Evolutionary conservation across 1,140 invertebrate genomes (phyloP), one percentile per base, ranked within the genome.

Genomic region (Danaus melanippus): DNA sequence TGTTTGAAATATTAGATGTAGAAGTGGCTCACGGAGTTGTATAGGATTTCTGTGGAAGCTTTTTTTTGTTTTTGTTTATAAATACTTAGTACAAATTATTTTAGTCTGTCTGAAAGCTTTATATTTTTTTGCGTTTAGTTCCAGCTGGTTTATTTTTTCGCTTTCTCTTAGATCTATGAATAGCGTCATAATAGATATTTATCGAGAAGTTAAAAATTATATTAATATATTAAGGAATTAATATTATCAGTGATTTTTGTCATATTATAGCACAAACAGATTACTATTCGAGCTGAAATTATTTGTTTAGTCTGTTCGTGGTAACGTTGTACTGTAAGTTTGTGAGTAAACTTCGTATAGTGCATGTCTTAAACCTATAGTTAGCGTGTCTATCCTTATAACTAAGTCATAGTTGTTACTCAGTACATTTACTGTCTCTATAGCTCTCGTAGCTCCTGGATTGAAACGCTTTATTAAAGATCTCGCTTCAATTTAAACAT

Each of bases 331-430:
- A 53, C 55, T 46, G 46, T 45, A 54, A 53, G 52, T 48, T 56
- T 64, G 61, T 55, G 62, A 60, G 48, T 55, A 61, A 61, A 62
- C 49, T 65, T 56, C 53, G 47, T 58, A 64, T 71, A 68, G 56
- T 70, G 55, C 50, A 58, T 70, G 60, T 73, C 63, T 69, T 60
- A 58, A 62, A 56, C 43, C 58, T 71, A 54, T 61, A 72, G 62
- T 65, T 67, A 64, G 58, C 62, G 60, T 62, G 77, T 74, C 69
- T 70, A 66, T 71, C 65, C 76, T 74, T 68, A 71, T 77, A 79
- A 70, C 72, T 84, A 79, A 81, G 78, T 84, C 76, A 82, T 82
- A 80, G 74, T 66, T 53, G 65, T 74, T 76, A 69, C 62, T 71
- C 64, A 68, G 68, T 60, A 60, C 64, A 62, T 50, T 64, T 59